Evolutionary conservation across 2,888 invertebrate genomes (phyloP), one percentile per base, ranked within the genome.

Genomic region (Nomada flava): DNA sequence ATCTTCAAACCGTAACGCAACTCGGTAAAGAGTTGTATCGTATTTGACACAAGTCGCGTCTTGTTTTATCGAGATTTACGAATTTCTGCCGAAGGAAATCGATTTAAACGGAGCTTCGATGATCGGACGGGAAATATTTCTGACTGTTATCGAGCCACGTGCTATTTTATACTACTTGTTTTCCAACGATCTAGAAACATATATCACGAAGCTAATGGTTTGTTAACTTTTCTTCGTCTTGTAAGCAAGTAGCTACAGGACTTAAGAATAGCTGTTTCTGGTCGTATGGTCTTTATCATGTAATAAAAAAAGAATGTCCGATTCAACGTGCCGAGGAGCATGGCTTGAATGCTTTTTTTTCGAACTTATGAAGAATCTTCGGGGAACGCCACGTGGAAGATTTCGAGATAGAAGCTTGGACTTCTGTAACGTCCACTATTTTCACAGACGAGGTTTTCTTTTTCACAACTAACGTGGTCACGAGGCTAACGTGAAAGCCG

Each of bases 1-100:
- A 88, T 79, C 87, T 81, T 64, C 26, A 72, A 60, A 53, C 55
- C 68, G 78, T 84, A 86, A 82, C 79, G 81, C 82, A 83, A 86
- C 77, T 70, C 67, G 68, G 47, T 78, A 77, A 86, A 80, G 75
- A 73, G 68, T 55, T 65, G 44, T 69, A 76, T 81, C 71, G 78
- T 15, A 47, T 47, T 15, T 47, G 47, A 36, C 36, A 36, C 7
- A 7, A 3, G 47, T 84, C 53, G 68, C 47, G 67, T 53, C 57
- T 74, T 60, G 60, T 26, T 69, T 86, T 86, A 82, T 87, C 85
- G 75, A 52, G 62, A 76, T 60, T 42, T 71, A 47, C 60, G 36
- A 52, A 55, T 81, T 76, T 42, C 9, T 36, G 15, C n/a, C n/a
- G 44, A 36, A 70, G 26, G 13, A 20, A 36, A 23, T 57, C 42